phyloP scores from a whole-genome alignment of 2,888 invertebrate species.

The Drosophila mimetica region DNA sequence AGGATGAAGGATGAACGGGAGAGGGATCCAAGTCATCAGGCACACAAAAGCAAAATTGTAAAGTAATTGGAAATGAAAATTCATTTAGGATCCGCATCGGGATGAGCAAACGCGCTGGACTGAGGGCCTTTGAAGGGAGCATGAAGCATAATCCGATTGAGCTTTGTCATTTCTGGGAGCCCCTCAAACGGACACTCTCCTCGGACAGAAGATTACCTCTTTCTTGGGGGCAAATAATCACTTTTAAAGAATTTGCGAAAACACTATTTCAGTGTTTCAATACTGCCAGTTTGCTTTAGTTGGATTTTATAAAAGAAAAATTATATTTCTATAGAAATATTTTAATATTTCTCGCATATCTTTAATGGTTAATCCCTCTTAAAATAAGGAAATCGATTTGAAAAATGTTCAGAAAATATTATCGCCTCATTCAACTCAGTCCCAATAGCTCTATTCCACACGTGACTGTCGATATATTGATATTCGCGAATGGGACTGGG shows the following conservation, averaged over 20 bases:
- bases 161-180: slow-evolving; percentile 12
- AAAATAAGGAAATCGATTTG: not conserved
- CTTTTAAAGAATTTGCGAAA: no score
- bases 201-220: not conserved
- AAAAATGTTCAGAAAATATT: not conserved
- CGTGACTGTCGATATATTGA: slow-evolving; percentile 50
- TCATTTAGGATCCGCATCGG: slow-evolving; percentile 60
- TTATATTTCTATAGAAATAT: no score
- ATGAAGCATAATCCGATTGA: slow-evolving; percentile 43
- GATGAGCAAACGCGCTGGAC: slow-evolving; percentile 39
- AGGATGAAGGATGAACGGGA: not conserved
- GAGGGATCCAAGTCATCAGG: slow-evolving; percentile 41
- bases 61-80: slow-evolving; percentile 79
- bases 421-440: not conserved
- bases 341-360: no score
- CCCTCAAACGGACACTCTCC: not conserved
- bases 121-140: slow-evolving; percentile 22
- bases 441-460: slow-evolving; percentile 37
- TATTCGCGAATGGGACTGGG: slow-evolving; percentile 10
- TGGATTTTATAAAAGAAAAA: not conserved
- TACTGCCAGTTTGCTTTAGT: not conserved
- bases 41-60: slow-evolving; percentile 72
- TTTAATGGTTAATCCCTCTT: not conserved
- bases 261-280: not conserved
- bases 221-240: not conserved